Base-by-base conservation (phyloP, 2,113 vertebrate species). In the Microcebus griseorufus region DNA sequence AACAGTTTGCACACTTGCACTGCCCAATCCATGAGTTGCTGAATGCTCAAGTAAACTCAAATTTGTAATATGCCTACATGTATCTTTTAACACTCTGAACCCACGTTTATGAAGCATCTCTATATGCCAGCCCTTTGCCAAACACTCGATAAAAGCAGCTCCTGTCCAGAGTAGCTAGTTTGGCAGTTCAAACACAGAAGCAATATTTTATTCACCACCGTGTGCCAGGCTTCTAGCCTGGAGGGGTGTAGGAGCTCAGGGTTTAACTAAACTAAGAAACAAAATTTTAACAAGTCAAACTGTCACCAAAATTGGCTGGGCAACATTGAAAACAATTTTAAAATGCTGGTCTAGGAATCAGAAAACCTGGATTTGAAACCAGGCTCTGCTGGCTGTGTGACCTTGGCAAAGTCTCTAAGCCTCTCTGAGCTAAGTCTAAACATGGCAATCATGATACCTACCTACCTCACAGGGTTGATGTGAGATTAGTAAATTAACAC, bases 81-180 rank as follows among this genome's bases (percentile, higher is more conserved):
- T 65, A 42, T 9, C 45, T 45, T 48, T 81, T 29, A 88, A 60
- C 58, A 62, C 39, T 69, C 13, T 0, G 9, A 79, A 16, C 3
- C 42, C 34, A 0, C 10, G 9, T 37, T 37, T 62, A 69, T 14
- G 45, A 84, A 79, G 58, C 45, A 9, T 12, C 34, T 37, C 0
- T 25, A 2, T 5, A 5, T 3, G n/a, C 48, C 25, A 78, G 34
- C 22, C 23, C 51, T 88, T 45, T 13, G 13, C 18, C 51, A 17
- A 83, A 0, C 18, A 1, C 18, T 11, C 8, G 3, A 9, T 55
- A 27, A 42, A n/a, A 1, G 4, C 14, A 8, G 17, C 6, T 60
- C 29, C 42, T 2, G 82, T 62, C 20, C 85, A 20, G 32, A 51
- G 45, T 1, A 2, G 7, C 2, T 1, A 13, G 48, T 2, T n/a